Evolutionary conservation across 1,140 invertebrate genomes (phyloP).

Genomic region (Heliconius nattereri): DNA sequence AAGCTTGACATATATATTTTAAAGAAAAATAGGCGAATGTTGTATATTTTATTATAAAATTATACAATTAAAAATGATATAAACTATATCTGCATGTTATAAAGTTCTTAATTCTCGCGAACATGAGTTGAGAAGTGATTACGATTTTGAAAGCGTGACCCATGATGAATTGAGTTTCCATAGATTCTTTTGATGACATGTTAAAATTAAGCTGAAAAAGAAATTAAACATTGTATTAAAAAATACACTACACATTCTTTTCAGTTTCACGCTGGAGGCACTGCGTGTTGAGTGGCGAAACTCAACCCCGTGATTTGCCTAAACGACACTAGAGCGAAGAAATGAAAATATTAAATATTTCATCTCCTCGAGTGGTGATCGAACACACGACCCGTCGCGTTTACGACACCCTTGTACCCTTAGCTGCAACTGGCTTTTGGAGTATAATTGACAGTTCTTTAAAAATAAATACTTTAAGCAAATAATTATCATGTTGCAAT

Average conservation of each 20-base stretch:
- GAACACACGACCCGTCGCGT: too few species aligned
- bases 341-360: too few species aligned
- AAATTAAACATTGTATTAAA: background rate
- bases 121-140: background rate
- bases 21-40: background rate
- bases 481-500: background rate
- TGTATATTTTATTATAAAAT: conserved; percentile 7
- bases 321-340: too few species aligned
- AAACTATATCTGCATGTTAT: background rate
- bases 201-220: conserved; percentile 2
- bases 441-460: too few species aligned
- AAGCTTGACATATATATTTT: background rate
- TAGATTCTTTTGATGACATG: background rate
- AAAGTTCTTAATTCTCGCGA: background rate
- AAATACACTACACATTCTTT: background rate
- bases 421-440: too few species aligned
- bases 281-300: too few species aligned
- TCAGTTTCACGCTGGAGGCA: background rate
- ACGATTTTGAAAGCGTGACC: background rate
- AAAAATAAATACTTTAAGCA: background rate
- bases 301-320: too few species aligned
- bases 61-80: conserved; percentile 8
- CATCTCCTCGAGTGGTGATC: too few species aligned
- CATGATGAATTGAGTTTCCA: background rate
- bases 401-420: too few species aligned